phyloP scores from a whole-genome alignment of 2,888 invertebrate species.

The Calliopum simillimum region DNA sequence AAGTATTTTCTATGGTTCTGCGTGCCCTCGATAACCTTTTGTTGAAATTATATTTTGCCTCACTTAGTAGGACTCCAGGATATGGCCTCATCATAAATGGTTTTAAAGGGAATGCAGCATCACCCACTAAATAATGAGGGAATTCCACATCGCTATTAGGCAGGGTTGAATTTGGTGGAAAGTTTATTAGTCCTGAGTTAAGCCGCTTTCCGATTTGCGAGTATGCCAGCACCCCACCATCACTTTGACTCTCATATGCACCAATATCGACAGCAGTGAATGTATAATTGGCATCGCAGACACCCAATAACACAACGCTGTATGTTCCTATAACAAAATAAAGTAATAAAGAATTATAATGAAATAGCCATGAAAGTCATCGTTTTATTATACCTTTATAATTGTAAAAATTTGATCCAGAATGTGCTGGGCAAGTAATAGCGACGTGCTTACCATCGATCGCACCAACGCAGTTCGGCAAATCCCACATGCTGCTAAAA shows the following conservation, averaged over 20 bases:
- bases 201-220: not conserved
- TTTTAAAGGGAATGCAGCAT: slow-evolving; percentile 1
- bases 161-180: not conserved
- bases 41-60: not conserved
- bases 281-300: slow-evolving; percentile 3
- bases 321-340: no score
- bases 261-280: slow-evolving; percentile 5
- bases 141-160: not conserved
- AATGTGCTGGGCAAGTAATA: not conserved
- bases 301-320: not conserved
- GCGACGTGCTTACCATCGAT: slow-evolving; percentile 7
- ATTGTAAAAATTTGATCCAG: slow-evolving; percentile 2
- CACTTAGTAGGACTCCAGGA: no score
- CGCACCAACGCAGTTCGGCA: slow-evolving; percentile 2
- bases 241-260: slow-evolving; percentile 2
- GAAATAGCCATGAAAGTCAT: no score
- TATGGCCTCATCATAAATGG: not conserved
- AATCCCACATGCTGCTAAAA: slow-evolving; percentile 3
- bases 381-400: not conserved
- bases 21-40: slow-evolving; percentile 7
- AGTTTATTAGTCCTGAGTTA: not conserved
- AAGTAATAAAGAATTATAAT: no score
- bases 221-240: not conserved
- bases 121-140: slow-evolving; percentile 6
- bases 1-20: slow-evolving; percentile 24